These are phyloP conservation scores for Calliphora vicina DNA, from an alignment of 1,140 invertebrate genomes.

Conservation along the genomic window DNA sequence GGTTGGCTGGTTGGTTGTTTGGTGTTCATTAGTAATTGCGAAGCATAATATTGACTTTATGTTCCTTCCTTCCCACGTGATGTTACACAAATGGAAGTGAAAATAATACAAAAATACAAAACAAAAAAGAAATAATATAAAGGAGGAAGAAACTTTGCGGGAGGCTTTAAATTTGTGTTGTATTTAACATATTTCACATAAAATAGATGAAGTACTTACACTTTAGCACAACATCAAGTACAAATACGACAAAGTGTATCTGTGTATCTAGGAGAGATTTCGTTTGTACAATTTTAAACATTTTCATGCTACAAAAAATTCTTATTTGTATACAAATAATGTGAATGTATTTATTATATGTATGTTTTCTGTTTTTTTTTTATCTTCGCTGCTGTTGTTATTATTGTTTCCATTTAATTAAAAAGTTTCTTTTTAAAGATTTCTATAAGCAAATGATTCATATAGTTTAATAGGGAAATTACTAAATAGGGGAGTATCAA, in stretches of 20 bases:
- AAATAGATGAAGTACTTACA: not conserved
- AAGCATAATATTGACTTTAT: conserved; percentile 33
- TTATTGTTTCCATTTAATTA: conserved; percentile 16
- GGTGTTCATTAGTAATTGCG: conserved; percentile 32
- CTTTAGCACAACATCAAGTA: not conserved
- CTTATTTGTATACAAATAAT: not conserved
- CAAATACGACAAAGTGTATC: not conserved
- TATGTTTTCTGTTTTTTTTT: not conserved
- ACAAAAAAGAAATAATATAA: no score
- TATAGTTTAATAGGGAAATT: not conserved
- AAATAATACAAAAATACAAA: no score
- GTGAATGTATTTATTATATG: not conserved
- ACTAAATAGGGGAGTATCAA: not conserved
- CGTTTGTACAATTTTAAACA: not conserved
- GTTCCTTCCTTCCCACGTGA: conserved; percentile 20
- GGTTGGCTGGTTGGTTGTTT: not conserved
- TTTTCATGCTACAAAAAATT: not conserved
- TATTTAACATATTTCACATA: not conserved
- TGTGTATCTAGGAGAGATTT: not conserved
- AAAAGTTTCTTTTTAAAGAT: conserved; percentile 19
- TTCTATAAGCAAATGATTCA: not conserved
- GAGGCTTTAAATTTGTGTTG: not conserved
- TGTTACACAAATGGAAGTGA: conserved; percentile 3
- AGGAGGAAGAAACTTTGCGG: conserved; percentile 21
- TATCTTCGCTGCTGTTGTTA: not conserved